These are phyloP conservation scores for Cranoglanis bouderius DNA, from an alignment of 2,113 vertebrate species.

Conservation along the genomic window DNA sequence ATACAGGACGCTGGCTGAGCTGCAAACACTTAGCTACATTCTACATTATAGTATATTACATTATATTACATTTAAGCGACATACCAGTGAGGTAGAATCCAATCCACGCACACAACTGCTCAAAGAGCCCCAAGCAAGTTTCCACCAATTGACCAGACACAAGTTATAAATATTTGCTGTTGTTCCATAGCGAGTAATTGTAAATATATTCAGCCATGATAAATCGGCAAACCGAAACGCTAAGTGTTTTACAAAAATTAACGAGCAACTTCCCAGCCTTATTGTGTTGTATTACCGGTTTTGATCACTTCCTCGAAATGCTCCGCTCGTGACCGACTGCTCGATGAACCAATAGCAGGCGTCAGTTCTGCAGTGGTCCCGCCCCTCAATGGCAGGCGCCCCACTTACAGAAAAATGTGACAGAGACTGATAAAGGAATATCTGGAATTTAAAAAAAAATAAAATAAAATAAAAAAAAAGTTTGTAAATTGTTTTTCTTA, in stretches of 20 bases:
- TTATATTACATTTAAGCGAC: neutral
- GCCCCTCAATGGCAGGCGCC: neutral
- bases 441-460: neutral
- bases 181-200: neutral
- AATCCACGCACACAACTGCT: neutral
- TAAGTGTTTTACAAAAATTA: neutral
- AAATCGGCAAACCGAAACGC: neutral
- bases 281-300: neutral
- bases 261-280: neutral
- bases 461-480: no score
- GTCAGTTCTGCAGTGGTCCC: neutral
- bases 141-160: neutral
- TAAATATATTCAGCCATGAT: neutral
- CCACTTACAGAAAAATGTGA: neutral
- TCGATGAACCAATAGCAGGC: neutral
- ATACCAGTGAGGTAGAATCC: neutral
- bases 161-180: neutral
- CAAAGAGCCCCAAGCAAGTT: neutral
- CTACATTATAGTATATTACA: neutral
- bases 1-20: neutral
- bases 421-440: neutral
- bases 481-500: neutral
- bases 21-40: neutral
- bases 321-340: neutral
- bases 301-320: conserved; percentile 34